phyloP scores from a whole-genome alignment of 2,797 vertebrate species.

The Gorsachius magnificus region DNA sequence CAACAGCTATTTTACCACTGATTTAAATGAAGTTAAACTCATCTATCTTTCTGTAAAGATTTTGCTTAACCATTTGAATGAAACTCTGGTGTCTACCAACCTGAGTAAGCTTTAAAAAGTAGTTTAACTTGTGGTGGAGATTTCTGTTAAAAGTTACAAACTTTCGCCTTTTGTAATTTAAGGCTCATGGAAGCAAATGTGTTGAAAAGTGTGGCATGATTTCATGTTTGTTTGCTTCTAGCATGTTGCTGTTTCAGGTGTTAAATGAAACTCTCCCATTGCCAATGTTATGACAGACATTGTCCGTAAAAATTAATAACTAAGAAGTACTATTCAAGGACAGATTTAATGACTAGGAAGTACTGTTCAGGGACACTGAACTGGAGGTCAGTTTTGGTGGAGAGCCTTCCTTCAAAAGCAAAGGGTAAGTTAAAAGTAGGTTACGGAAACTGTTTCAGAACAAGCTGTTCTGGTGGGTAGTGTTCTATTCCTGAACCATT shows the following conservation, averaged over 20 bases:
- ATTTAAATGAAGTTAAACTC: neutral
- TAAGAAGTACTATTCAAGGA: neutral
- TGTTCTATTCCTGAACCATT: neutral
- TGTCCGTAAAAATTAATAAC: neutral
- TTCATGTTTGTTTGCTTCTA: neutral
- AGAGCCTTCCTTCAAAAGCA: neutral
- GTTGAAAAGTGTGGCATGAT: neutral
- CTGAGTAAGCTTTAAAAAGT: neutral
- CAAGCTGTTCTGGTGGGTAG: neutral
- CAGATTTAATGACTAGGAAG: neutral
- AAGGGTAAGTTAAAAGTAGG: neutral
- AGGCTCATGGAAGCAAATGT: neutral
- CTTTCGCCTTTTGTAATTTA: neutral
- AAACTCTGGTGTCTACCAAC: neutral
- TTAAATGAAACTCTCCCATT: neutral
- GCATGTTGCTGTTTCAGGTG: neutral
- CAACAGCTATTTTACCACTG: neutral
- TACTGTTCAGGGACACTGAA: neutral
- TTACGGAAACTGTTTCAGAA: neutral
- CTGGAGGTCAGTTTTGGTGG: neutral
- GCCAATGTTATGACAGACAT: neutral
- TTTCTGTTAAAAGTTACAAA: neutral
- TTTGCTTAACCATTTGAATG: neutral
- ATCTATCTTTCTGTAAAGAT: neutral
- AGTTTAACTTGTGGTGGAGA: neutral